Percentiles rank a stretch among this genome's conserved stretches.
Conservation (phyloP, 2,113 vertebrate species). For the Australoheros scitulus region DNA sequence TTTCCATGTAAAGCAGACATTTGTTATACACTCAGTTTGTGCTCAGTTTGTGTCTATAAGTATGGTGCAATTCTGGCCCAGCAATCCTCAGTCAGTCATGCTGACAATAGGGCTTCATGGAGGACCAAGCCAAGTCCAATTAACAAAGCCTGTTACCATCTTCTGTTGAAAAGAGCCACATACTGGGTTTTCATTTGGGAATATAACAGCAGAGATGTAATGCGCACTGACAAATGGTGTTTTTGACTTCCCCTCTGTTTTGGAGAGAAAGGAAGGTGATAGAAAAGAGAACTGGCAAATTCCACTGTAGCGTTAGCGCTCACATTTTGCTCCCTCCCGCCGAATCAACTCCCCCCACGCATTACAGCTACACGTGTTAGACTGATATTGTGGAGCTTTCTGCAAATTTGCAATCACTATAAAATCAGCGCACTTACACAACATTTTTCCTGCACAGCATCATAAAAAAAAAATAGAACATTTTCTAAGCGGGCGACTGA, state of each 20-base stretch:
- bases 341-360: constrained; percentile 29
- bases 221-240: constrained; percentile 70
- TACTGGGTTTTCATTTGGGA: constrained; percentile 73
- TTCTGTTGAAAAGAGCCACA: constrained; percentile 71
- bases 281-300: constrained; percentile 63
- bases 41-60: constrained; percentile 37
- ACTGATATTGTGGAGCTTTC: not conserved
- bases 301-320: constrained; percentile 39
- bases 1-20: constrained; percentile 35
- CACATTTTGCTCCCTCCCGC: constrained; percentile 33
- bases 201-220: constrained; percentile 66
- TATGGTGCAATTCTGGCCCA: constrained; percentile 50
- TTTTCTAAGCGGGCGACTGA: not conserved
- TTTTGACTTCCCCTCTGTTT: constrained; percentile 64
- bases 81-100: constrained; percentile 60
- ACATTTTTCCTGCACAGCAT: not conserved
- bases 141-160: constrained; percentile 76
- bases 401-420: constrained; percentile 4
- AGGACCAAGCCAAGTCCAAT: constrained; percentile 78
- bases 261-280: constrained; percentile 54
- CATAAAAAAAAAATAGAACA: not conserved
- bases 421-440: not conserved
- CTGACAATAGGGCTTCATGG: constrained; percentile 68
- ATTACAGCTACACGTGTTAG: not conserved
- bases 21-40: constrained; percentile 37